Conservation (phyloP, 92 coral and sea anemone species). For the Siderastrea siderea region DNA sequence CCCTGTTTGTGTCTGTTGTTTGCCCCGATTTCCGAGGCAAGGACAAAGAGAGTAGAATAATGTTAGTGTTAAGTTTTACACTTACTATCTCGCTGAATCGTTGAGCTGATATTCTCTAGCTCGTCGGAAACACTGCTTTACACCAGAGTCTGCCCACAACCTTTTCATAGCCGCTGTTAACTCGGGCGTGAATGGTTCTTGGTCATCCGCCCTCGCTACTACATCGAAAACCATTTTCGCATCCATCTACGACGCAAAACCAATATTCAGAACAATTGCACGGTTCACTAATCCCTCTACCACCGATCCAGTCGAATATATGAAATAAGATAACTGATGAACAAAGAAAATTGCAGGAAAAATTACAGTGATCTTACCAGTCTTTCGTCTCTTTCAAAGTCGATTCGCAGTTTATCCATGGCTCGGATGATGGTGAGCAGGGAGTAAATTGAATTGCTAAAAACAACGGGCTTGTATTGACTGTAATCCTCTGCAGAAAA, state of each 20-base stretch:
- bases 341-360: conserved; percentile 33
- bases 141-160: conserved; percentile 95
- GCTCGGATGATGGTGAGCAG: conserved; percentile 95
- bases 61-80: conserved; percentile 1
- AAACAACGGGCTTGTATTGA: conserved; percentile 95
- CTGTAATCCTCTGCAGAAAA: conserved; percentile 96
- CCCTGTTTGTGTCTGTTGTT: conserved; percentile 4
- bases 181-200: conserved; percentile 95
- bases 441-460: conserved; percentile 94
- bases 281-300: conserved; percentile 43
- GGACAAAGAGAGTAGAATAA: neutral
- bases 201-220: conserved; percentile 98
- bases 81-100: conserved; percentile 99
- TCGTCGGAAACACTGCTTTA: conserved; percentile 91
- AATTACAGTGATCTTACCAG: conserved; percentile 79
- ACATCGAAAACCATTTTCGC: conserved; percentile 99
- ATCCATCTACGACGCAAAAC: conserved; percentile 80
- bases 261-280: conserved; percentile 42
- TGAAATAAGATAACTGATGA: conserved; percentile 28
- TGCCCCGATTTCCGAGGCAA: neutral
- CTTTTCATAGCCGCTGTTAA: conserved; percentile 91
- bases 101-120: conserved; percentile 96
- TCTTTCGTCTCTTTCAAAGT: conserved; percentile 97
- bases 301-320: conserved; percentile 30
- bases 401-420: conserved; percentile 98